Evolutionary conservation across 1,140 invertebrate species (phyloP), one percentile per base, ranked within the genome.

Genomic region (Uloborus diversus): DNA sequence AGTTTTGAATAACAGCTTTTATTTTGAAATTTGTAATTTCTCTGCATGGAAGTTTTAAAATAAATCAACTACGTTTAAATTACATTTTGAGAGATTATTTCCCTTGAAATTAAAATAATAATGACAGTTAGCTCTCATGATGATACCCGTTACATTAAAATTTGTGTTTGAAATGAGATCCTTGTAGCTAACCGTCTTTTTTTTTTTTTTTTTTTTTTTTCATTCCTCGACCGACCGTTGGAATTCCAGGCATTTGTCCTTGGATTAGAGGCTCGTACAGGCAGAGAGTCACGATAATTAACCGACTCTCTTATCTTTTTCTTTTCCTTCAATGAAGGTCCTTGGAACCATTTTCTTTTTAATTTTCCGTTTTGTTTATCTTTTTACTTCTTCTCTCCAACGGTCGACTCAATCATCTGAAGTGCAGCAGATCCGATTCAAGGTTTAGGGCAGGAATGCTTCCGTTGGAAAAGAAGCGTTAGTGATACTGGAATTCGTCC

Each of bases 271-370:
- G 33, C 53, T 56, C n/a, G 69, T 71, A 71, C 42, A 71, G 33
- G 66, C 37, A 20, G 53, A n/a, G n/a, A 71, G 69, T 71, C 28
- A 71, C 47, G 69, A 56, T 71, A 71, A 71, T 71, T 71, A 71
- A 71, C 69, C 47, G 56, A 32, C 56, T 71, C 61, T 71, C 56
- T 71, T 71, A 59, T 61, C 20, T 56, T 57, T 5, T 68, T 68
- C 30, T 59, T 59, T 53, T n/a, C 23, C 49, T 53, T 53, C n/a
- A n/a, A n/a, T n/a, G n/a, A n/a, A n/a, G n/a, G 13, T 5, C 20
- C n/a, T 53, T 20, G 17, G 37, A 7, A 42, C 7, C 37, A 7
- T 53, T 53, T 51, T 51, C 49, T n/a, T 53, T n/a, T n/a, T 53
- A 20, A 14, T 53, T 9, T 20, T 53, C 23, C 49, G 23, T 53